Percentiles rank a stretch among this genome's conserved stretches.
phyloP scores from a whole-genome alignment of 2,797 vertebrate genomes.

The Brotula barbata region DNA sequence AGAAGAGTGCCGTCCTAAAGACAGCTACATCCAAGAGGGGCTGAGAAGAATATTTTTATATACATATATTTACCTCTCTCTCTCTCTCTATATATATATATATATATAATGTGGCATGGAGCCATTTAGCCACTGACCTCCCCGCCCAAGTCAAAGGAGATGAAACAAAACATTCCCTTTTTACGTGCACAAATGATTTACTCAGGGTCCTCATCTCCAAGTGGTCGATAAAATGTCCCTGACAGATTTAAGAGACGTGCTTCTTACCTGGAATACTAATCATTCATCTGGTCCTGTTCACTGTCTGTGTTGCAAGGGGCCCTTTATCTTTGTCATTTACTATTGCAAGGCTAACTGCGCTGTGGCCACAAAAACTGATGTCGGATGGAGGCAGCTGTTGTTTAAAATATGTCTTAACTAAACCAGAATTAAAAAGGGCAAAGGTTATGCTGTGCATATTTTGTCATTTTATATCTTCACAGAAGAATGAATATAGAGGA shows the following conservation, averaged over 20 bases:
- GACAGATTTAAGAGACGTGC: constrained; percentile 40
- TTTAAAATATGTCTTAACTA: too few relatives aligned
- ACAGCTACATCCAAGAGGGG: too few relatives aligned
- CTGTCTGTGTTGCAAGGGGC: constrained; percentile 13
- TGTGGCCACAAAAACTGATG: too few relatives aligned
- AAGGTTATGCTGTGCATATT: too few relatives aligned
- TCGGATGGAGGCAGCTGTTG: too few relatives aligned
- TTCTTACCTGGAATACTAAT: constrained; percentile 40
- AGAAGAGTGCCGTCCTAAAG: too few relatives aligned
- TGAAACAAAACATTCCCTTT: constrained; percentile 1
- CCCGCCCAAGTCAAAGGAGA: constrained; percentile 10
- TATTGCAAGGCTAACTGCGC: constrained; percentile 6
- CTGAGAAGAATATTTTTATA: too few relatives aligned
- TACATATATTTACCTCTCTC: too few relatives aligned
- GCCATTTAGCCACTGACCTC: not conserved
- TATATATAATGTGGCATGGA: constrained; percentile 14
- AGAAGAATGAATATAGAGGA: too few relatives aligned
- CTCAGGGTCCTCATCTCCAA: constrained; percentile 6
- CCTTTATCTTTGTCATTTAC: constrained; percentile 37
- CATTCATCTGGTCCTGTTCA: constrained; percentile 22
- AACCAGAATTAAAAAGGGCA: too few relatives aligned
- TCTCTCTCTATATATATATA: too few relatives aligned
- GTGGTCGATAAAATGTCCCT: constrained; percentile 31
- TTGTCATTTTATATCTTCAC: too few relatives aligned
- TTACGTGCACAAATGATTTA: constrained; percentile 38